Evolutionary conservation across 2,113 vertebrate genomes (phyloP), one percentile per base, ranked within the genome.

Genomic region (Blennius ocellaris): DNA sequence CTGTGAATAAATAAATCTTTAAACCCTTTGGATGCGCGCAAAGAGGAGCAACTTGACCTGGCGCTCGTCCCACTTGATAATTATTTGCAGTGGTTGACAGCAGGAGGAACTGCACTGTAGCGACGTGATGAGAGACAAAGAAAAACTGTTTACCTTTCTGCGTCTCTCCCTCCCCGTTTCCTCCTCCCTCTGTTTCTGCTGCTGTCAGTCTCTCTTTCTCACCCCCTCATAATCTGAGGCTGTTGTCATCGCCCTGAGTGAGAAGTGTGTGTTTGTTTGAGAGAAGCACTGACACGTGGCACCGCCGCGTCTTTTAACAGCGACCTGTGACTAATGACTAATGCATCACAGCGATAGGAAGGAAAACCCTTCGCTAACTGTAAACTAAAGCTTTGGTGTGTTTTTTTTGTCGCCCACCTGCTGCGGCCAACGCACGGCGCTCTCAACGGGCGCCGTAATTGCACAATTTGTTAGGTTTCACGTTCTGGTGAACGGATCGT

Each of bases 61-160:
- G 67, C 60, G 14, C 36, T 73, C 55, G 41, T 81, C 68, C 53
- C 15, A 49, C 76, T 57, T 36, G 40, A 73, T 78, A 68, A 82
- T 89, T 65, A 88, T 89, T 91, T 89, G 81, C 82, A 70, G 63
- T 62, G 52, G 81, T 76, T 86, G 87, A 91, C 86, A 90, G 86
- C 61, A 49, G 72, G 79, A 84, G 83, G 87, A 87, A 86, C 71
- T 81, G 54, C 58, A 50, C 65, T 68, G 21, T 67, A 69, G 52
- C 15, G 54, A 75, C 51, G n/a, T 56, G 87, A 78, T 73, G 89
- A 91, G 49, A 84, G 88, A 90, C 81, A 69, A 64, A 57, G 67
- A 56, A 63, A 69, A 85, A 81, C 78, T 79, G 66, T 91, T 87
- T 83, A 68, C 65, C 65, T 84, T 83, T 59, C 63, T 64, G 67